Conservation (phyloP, 2,113 vertebrate species). For the Amia ocellicauda region DNA sequence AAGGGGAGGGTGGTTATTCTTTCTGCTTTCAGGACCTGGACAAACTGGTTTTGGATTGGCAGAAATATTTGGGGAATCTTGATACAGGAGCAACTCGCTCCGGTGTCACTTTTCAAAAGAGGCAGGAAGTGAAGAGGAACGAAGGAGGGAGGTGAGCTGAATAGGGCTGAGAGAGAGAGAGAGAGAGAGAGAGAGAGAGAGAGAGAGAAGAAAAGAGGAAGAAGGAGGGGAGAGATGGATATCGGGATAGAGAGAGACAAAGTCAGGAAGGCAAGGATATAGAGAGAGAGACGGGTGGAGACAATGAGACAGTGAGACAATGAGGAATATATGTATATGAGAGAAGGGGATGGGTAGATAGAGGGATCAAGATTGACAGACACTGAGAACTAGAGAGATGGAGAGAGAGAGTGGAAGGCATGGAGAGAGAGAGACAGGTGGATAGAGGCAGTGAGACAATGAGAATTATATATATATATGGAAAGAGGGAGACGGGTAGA, state of each 20-base stretch:
- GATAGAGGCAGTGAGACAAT: constrained; percentile 20
- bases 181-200: constrained; percentile 5
- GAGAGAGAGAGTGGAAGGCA: constrained; percentile 13
- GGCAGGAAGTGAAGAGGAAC: constrained; percentile 13
- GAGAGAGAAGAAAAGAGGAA: constrained; percentile 17
- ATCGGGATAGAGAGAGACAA: constrained; percentile 17
- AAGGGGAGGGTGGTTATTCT: no score
- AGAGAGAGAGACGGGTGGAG: not conserved
- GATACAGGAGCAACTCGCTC: constrained; percentile 29
- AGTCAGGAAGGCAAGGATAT: constrained; percentile 10
- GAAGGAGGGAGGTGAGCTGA: constrained; percentile 17
- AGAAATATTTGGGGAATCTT: constrained; percentile 42
- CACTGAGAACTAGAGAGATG: not conserved
- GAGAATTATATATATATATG: not conserved
- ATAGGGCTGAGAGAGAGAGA: not conserved
- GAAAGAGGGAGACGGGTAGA: not conserved
- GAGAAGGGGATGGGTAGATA: not conserved
- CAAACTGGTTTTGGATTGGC: not conserved
- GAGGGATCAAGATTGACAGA: no score
- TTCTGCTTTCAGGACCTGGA: no score
- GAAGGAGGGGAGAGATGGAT: not conserved
- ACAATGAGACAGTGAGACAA: not conserved
- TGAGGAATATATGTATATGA: not conserved
- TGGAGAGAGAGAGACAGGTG: constrained; percentile 24
- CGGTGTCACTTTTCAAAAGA: constrained; percentile 19